Conservation (phyloP, 2,888 invertebrate genomes). For the Lobophora halterata region DNA sequence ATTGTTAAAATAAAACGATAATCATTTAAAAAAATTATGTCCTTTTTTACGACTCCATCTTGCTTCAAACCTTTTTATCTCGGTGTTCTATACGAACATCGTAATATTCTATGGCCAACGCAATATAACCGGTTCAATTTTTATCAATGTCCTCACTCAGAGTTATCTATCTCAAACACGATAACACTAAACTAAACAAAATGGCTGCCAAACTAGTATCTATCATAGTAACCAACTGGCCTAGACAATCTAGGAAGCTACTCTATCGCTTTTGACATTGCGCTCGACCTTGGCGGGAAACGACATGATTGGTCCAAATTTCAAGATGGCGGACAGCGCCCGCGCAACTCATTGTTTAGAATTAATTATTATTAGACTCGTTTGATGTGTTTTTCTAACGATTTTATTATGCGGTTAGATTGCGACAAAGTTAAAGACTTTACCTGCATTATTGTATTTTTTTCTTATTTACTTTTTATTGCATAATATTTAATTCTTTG, state of each 20-base stretch:
- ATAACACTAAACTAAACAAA: conserved; percentile 50
- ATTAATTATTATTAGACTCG: conserved; percentile 74
- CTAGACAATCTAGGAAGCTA: conserved; percentile 73
- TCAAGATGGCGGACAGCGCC: conserved; percentile 65
- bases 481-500: too few species aligned
- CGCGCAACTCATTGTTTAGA: conserved; percentile 68
- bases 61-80: too few species aligned
- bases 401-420: conserved; percentile 36
- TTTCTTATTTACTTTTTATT: too few species aligned
- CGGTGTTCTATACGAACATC: too few species aligned
- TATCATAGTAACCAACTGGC: conserved; percentile 65
- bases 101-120: conserved; percentile 4
- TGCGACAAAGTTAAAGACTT: not conserved
- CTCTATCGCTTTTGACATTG: conserved; percentile 67
- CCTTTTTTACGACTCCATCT: too few species aligned
- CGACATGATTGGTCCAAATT: conserved; percentile 59
- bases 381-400: conserved; percentile 52
- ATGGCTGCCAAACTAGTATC: conserved; percentile 66
- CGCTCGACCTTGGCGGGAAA: conserved; percentile 61
- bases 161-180: conserved; percentile 28
- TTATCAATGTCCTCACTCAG: conserved; percentile 29
- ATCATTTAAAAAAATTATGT: too few species aligned
- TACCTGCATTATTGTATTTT: too few species aligned
- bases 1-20: too few species aligned
- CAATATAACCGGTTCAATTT: conserved; percentile 22